Percentiles rank a stretch among this genome's conserved stretches.
Conservation (phyloP, 2,888 invertebrate species). For the Apoda limacodes region DNA sequence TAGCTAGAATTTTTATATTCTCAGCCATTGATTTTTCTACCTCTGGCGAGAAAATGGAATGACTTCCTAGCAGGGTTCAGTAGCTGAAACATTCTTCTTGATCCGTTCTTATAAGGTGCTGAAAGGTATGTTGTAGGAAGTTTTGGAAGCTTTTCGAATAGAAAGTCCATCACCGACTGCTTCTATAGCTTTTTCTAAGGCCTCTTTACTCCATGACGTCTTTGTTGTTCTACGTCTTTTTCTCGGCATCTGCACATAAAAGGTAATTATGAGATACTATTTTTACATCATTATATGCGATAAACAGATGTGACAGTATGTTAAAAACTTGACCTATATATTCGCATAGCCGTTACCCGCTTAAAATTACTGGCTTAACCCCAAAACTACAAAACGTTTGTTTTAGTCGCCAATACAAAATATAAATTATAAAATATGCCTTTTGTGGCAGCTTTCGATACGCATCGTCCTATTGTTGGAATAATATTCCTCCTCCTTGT, state of each 20-base stretch:
- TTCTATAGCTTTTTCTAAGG: slow-evolving; percentile 10
- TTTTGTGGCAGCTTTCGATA: too few species aligned
- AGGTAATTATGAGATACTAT: slow-evolving; percentile 3
- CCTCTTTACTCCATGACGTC: slow-evolving; percentile 11
- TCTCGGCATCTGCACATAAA: slow-evolving; percentile 8
- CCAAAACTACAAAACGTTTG: background rate
- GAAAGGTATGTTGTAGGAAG: slow-evolving; percentile 13
- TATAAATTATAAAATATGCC: background rate
- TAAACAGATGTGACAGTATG: background rate
- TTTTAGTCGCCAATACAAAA: background rate
- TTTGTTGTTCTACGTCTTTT: slow-evolving; percentile 6
- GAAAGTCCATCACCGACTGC: slow-evolving; percentile 7
- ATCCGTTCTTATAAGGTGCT: slow-evolving; percentile 12
- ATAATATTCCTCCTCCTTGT: too few species aligned
- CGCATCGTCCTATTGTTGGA: too few species aligned
- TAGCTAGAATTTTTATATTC: slow-evolving; percentile 12
- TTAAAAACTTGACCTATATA: background rate
- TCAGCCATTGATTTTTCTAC: slow-evolving; percentile 7
- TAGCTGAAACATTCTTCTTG: slow-evolving; percentile 8
- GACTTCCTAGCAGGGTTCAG: slow-evolving; percentile 13
- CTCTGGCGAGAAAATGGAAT: slow-evolving; percentile 11
- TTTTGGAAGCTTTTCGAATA: slow-evolving; percentile 11
- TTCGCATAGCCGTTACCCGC: slow-evolving; percentile 9
- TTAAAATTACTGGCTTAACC: slow-evolving; percentile 10
- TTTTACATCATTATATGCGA: slow-evolving; percentile 3